phyloP scores from a whole-genome alignment of 2,888 invertebrate genomes.

The Machimus atricapillus region DNA sequence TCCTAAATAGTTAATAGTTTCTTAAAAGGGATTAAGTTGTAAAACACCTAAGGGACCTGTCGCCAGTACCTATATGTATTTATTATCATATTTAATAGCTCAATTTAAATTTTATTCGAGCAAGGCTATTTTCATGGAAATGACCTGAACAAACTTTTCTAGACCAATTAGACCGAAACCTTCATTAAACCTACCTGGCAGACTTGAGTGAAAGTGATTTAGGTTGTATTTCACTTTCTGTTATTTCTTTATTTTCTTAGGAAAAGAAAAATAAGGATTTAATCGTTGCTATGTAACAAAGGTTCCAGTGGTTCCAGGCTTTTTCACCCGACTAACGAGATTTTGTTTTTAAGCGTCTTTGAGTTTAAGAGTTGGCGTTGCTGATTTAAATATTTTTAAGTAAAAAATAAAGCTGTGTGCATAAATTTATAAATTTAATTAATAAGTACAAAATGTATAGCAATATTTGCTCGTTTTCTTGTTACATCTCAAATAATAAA shows the following conservation, averaged over 20 bases:
- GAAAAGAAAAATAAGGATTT: neutral
- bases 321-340: neutral
- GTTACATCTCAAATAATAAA: no score
- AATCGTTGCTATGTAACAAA: neutral
- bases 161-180: neutral
- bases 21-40: neutral
- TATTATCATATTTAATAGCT: neutral
- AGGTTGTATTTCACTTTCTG: neutral
- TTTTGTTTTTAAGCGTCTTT: neutral
- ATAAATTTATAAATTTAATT: neutral
- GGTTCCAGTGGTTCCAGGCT: neutral
- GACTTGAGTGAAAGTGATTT: neutral
- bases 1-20: neutral
- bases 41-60: neutral
- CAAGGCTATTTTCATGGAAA: neutral
- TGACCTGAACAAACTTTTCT: neutral
- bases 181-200: neutral
- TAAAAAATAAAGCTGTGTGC: neutral
- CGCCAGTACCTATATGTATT: neutral
- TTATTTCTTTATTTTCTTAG: neutral
- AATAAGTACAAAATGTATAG: no score
- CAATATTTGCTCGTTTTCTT: no score
- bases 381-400: neutral
- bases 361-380: neutral
- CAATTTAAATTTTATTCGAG: neutral